phyloP scores from a whole-genome alignment of 2,113 vertebrate species.

The Anhinga rufa region DNA sequence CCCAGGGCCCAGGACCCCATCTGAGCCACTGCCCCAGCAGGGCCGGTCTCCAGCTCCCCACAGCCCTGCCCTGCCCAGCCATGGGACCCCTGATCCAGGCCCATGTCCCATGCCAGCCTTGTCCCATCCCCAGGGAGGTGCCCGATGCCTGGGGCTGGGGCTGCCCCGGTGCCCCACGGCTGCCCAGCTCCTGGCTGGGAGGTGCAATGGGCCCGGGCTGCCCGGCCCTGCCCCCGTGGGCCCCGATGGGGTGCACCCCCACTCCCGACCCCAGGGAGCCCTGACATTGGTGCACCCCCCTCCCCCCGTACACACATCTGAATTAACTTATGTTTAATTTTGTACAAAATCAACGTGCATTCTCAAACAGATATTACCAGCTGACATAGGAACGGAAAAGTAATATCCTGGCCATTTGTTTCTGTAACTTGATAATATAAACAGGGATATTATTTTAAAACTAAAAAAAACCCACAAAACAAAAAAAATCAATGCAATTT shows the following conservation, averaged over 20 bases:
- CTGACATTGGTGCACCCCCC: too few species aligned
- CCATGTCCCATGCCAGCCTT: too few species aligned
- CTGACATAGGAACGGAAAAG: background rate
- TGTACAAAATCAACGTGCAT: fast-evolving
- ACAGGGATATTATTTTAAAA: slow-evolving; percentile 20
- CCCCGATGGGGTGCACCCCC: fast-evolving
- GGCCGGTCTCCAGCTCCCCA: fast-evolving
- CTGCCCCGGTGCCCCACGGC: background rate
- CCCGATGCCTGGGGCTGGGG: fast-evolving
- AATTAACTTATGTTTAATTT: background rate
- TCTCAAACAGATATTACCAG: background rate
- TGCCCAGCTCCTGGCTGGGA: background rate
- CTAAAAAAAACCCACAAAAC: background rate
- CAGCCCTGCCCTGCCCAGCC: background rate
- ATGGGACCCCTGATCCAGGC: background rate
- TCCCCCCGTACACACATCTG: fast-evolving
- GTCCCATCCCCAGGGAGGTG: background rate
- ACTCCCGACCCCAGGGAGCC: fast-evolving
- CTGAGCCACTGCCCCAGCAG: background rate
- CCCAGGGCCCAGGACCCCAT: background rate
- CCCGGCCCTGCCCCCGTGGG: background rate
- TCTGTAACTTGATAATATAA: slow-evolving; percentile 48
- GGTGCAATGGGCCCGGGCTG: fast-evolving
- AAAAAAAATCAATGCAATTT: slow-evolving; percentile 29
- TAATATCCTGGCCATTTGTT: slow-evolving; percentile 1